Evolutionary conservation across 2,113 vertebrate genomes (phyloP).

Genomic region (Melanerpes formicivorus): DNA sequence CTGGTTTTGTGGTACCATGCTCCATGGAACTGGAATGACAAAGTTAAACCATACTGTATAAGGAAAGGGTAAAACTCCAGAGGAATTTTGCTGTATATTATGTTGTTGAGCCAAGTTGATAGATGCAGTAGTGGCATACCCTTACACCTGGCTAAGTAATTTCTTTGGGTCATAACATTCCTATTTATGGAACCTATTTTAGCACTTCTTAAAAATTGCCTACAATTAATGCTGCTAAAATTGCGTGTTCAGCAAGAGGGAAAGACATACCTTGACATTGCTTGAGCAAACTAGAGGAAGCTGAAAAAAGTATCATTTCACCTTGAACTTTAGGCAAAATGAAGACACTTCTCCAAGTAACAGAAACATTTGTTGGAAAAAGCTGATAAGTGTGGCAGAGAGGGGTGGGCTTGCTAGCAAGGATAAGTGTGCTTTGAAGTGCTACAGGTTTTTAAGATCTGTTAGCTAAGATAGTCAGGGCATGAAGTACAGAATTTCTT

Average conservation of each 20-base stretch:
- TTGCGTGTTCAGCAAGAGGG: not conserved
- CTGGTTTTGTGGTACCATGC: not conserved
- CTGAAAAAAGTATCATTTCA: slow-evolving; percentile 4
- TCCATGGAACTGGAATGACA: not conserved
- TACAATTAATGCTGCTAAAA: slow-evolving; percentile 15
- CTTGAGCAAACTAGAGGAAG: not conserved
- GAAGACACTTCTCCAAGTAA: not conserved
- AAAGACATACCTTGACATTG: not conserved
- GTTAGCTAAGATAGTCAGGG: not conserved
- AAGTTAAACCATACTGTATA: not conserved
- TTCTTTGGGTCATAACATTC: slow-evolving; percentile 4
- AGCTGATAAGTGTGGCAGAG: not conserved
- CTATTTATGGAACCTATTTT: slow-evolving; percentile 34
- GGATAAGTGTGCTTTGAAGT: not conserved
- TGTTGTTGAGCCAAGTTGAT: not conserved
- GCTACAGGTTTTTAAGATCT: not conserved
- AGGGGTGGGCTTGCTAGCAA: not conserved
- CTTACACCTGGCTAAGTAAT: not conserved
- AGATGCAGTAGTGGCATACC: not conserved
- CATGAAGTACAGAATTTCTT: not conserved
- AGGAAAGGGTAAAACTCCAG: not conserved
- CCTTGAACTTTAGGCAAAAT: not conserved
- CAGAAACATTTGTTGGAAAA: not conserved
- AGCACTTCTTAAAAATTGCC: not conserved
- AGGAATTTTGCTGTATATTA: not conserved